Base-by-base conservation (phyloP, 2,888 invertebrate species). In the Tetragnatha montana region DNA sequence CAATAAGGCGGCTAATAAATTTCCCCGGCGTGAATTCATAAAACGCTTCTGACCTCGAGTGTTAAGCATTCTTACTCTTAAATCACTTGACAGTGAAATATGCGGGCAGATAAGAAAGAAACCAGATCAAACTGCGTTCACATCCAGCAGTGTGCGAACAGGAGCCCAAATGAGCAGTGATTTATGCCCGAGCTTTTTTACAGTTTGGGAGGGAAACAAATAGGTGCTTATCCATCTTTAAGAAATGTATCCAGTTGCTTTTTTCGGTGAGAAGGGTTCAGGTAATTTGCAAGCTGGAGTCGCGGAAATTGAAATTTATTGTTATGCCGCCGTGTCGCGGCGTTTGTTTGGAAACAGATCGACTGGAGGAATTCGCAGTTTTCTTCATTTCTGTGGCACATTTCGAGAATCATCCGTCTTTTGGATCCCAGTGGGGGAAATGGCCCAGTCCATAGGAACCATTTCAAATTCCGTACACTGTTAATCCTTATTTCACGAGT, bases 21-120 rank as follows among this genome's bases (percentile, higher is more conserved):
- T 78, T 78, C 51, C 14, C 17, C 17, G 49, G 47, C 75, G 47
- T 47, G 22, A 21, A 51, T 60, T 78, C 51, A 3, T 60, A 10
- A 60, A 19, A 78, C 21, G 78, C 21, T 21, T 12, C 14, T 22
- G 78, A 78, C 78, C 78, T 60, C 51, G 78, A 78, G 78, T 17
- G 50, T 60, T 78, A 4, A 22, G 51, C 82, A 60, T 82, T 82
- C 82, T 73, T 82, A 51, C 22, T 19, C 47, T 49, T 84, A 35
- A 75, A 76, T 51, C 84, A 70, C 69, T 50, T 78, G 84, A 84
- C 84, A 78, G 76, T 85, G 85, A 85, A 85, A 85, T 78, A 85
- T 79, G 85, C 70, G 85, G 79, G 19, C 35, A 35, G 85, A 85
- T 85, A 85, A 78, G 79, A 85, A 70, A 79, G 79, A 79, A 85